Percentiles rank a stretch among this genome's conserved stretches.
These are phyloP conservation scores for Promerops cafer DNA, from an alignment of 2,113 vertebrate genomes.

Conservation along the genomic window DNA sequence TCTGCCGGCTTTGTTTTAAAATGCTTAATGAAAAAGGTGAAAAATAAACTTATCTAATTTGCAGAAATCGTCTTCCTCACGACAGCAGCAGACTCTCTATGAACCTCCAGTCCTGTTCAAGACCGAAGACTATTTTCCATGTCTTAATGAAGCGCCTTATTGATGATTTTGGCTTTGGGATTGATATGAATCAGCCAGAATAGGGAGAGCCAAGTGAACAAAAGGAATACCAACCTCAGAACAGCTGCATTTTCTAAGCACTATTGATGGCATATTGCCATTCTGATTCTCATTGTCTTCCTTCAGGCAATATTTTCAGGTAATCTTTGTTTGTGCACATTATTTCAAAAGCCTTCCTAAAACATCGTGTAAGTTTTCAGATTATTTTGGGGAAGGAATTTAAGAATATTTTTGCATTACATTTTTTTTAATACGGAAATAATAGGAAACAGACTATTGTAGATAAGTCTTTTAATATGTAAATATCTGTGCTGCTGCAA, in stretches of 20 bases:
- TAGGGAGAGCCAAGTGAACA: not conserved
- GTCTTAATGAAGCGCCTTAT: constrained; percentile 65
- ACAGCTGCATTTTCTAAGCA: constrained; percentile 5
- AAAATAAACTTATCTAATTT: constrained; percentile 30
- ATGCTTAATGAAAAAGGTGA: not conserved
- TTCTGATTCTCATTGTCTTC: not conserved
- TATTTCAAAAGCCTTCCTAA: constrained; percentile 30
- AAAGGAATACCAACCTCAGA: not conserved
- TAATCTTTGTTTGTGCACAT: not conserved
- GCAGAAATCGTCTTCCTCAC: constrained; percentile 78
- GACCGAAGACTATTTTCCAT: constrained; percentile 89
- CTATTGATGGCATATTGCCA: not conserved
- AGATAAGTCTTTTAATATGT: not conserved
- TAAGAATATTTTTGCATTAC: not conserved
- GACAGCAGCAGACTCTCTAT: constrained; percentile 67
- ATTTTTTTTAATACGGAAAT: not conserved
- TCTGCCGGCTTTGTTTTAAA: not conserved
- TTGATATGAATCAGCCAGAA: not conserved
- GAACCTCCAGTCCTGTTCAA: constrained; percentile 85
- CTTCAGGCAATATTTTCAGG: constrained; percentile 8
- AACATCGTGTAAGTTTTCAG: not conserved
- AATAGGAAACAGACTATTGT: not conserved
- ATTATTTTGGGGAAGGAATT: not conserved
- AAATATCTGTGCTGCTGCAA: not conserved
- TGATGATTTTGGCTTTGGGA: not conserved